Evolutionary conservation across 1,140 invertebrate genomes (phyloP).

Genomic region (Drosophila erecta): DNA sequence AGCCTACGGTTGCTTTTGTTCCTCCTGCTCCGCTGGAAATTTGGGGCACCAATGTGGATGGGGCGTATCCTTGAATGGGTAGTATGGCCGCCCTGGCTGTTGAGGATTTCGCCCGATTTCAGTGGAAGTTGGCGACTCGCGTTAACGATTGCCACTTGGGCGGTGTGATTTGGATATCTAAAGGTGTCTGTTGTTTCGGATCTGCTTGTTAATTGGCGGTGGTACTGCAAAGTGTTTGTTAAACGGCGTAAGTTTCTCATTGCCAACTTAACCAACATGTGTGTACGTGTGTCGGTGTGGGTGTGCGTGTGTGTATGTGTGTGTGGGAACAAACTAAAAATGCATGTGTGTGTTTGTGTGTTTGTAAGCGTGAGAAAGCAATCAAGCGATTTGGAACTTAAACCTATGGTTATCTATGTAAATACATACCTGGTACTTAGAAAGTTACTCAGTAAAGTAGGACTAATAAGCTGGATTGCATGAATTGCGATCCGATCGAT

Average conservation of each 20-base stretch:
- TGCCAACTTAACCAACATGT: slow-evolving; percentile 33
- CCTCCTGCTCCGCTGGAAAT: slow-evolving; percentile 9
- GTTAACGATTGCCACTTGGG: slow-evolving; percentile 21
- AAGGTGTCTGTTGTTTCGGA: slow-evolving; percentile 31
- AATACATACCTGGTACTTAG: slow-evolving; percentile 9
- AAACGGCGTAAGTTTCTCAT: slow-evolving; percentile 59
- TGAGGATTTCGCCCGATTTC: not conserved
- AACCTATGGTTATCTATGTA: not conserved
- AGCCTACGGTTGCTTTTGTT: not conserved
- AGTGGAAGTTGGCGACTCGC: not conserved
- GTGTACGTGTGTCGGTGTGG: slow-evolving; percentile 10
- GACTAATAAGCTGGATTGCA: not conserved
- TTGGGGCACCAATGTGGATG: slow-evolving; percentile 11
- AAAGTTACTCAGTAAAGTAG: not conserved
- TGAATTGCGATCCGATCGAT: not conserved
- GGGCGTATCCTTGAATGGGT: slow-evolving; percentile 17
- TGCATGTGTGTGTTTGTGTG: slow-evolving; percentile 12
- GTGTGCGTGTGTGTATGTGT: slow-evolving; percentile 12
- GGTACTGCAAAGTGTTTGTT: slow-evolving; percentile 66
- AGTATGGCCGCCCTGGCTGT: not conserved
- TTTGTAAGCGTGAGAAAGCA: slow-evolving; percentile 5
- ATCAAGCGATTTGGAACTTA: slow-evolving; percentile 4
- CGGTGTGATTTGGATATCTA: slow-evolving; percentile 32
- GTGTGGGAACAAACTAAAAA: slow-evolving; percentile 22
- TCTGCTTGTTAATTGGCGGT: slow-evolving; percentile 41